These are phyloP conservation scores for Macrocentrus cingulum DNA, from an alignment of 1,140 invertebrate genomes.

Conservation along the genomic window DNA sequence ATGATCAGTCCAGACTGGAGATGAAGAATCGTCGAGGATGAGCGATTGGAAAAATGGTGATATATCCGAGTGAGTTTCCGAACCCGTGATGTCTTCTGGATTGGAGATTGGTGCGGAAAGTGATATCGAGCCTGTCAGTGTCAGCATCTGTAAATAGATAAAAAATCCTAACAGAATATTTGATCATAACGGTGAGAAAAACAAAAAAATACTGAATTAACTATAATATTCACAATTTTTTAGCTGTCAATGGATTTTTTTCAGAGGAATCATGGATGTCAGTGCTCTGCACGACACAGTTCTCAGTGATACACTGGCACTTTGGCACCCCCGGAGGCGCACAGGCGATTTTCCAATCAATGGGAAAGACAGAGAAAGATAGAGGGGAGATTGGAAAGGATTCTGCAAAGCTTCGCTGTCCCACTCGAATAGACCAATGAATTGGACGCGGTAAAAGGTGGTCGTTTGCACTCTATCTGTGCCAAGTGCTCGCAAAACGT, in stretches of 20 bases:
- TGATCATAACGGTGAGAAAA: neutral
- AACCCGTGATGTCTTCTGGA: slow-evolving; percentile 9
- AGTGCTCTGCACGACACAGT: too few species aligned
- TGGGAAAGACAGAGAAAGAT: too few species aligned
- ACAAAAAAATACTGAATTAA: neutral
- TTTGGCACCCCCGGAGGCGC: too few species aligned
- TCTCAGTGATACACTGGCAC: too few species aligned
- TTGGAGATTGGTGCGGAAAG: neutral
- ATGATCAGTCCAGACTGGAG: neutral
- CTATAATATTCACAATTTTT: too few species aligned
- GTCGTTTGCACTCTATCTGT: neutral
- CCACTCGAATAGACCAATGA: neutral
- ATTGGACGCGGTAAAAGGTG: slow-evolving; percentile 14
- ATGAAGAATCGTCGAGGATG: slow-evolving; percentile 25
- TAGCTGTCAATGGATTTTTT: too few species aligned
- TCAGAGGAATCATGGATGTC: too few species aligned
- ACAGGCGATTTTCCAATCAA: too few species aligned
- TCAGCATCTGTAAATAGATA: slow-evolving; percentile 30
- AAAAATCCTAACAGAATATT: neutral
- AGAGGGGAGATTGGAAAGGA: too few species aligned
- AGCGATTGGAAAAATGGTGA: slow-evolving; percentile 26
- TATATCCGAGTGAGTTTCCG: slow-evolving; percentile 13
- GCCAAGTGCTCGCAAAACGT: neutral
- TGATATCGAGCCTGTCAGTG: slow-evolving; percentile 21
- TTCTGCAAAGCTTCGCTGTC: neutral